Conservation (phyloP, 92 coral and sea anemone genomes). For the Isaurus tuberculatus region DNA sequence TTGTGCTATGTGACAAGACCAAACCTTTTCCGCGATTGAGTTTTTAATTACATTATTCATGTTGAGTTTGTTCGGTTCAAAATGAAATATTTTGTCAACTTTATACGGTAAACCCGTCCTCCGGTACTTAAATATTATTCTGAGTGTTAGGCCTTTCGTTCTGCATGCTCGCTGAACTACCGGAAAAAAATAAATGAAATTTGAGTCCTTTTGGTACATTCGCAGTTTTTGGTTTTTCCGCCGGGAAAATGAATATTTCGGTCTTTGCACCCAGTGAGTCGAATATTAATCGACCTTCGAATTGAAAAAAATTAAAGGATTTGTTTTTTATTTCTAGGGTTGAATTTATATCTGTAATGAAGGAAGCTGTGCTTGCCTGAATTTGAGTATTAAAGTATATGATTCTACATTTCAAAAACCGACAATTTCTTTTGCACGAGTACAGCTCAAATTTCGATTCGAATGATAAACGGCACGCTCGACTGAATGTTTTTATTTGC, state of each 20-base stretch:
- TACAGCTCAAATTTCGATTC: conserved; percentile 28
- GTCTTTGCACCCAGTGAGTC: neutral
- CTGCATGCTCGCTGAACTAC: conserved; percentile 15
- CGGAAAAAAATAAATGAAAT: neutral
- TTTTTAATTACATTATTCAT: conserved; percentile 17
- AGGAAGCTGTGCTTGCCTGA: conserved; percentile 10
- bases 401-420: conserved; percentile 1
- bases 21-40: neutral
- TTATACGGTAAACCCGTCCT: conserved; percentile 12
- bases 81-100: conserved; percentile 43
- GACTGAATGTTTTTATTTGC: conserved; percentile 20
- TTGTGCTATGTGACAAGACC: neutral
- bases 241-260: neutral
- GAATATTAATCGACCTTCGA: neutral
- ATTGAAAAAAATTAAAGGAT: neutral
- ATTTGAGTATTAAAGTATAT: neutral
- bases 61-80: conserved; percentile 8
- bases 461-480: neutral
- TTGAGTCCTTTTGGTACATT: neutral
- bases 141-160: conserved; percentile 6
- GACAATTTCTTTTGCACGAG: conserved; percentile 18
- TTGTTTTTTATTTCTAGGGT: neutral
- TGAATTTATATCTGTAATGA: neutral
- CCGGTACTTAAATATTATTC: conserved; percentile 27
- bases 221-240: neutral